These are phyloP conservation scores for Danio choprae DNA, from an alignment of 2,797 vertebrate genomes.

Conservation along the genomic window DNA sequence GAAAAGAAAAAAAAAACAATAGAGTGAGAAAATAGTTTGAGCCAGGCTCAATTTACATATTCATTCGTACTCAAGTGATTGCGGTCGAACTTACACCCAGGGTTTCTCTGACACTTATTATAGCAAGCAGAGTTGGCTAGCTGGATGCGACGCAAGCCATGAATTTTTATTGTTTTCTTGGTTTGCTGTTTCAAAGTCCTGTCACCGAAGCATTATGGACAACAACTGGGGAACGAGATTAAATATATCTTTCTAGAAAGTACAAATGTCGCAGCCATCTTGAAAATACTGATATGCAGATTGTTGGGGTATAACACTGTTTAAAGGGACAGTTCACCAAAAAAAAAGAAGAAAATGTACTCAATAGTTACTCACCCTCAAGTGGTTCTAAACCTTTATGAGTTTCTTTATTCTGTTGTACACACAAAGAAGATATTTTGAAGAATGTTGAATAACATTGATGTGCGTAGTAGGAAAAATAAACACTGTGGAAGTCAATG, in stretches of 20 bases:
- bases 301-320: no score
- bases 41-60: conserved; percentile 35
- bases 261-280: conserved; percentile 25
- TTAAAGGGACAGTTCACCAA: no score
- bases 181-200: conserved; percentile 40
- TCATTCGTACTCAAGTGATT: conserved; percentile 11
- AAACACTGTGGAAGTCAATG: no score
- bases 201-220: conserved; percentile 30
- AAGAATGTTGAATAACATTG: no score
- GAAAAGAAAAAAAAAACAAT: neutral
- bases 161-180: conserved; percentile 45
- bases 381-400: no score
- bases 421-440: no score
- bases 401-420: no score
- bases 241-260: conserved; percentile 41
- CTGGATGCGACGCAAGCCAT: conserved; percentile 36
- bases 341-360: no score
- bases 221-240: neutral
- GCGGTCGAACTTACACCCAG: conserved; percentile 28
- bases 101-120: conserved; percentile 28
- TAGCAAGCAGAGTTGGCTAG: conserved; percentile 22
- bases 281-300: conserved; percentile 7
- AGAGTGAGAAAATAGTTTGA: conserved; percentile 6
- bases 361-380: no score
- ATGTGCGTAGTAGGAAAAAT: no score